Evolutionary conservation across 2,797 vertebrate species (phyloP), one percentile per base, ranked within the genome.

Genomic region (Avahi laniger): DNA sequence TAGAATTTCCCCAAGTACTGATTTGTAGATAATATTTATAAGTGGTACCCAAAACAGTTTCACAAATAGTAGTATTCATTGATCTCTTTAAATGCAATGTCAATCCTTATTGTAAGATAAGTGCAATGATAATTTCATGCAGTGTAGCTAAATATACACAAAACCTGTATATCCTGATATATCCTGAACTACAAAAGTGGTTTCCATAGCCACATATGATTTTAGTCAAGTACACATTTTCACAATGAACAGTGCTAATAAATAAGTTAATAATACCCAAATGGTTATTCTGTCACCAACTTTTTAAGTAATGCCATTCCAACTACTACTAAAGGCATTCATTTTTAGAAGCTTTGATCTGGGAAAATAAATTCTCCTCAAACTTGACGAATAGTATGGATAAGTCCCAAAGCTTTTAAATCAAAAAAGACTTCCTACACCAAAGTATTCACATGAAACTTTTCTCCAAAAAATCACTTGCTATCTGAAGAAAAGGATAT

Each of bases 271-370:
- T 61, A 67, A 46, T 83, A 48, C 72, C 43, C 79, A 7, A 61
- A 59, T 61, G 38, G 15, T 61, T 81, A 33, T 76, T 73, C 70
- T 63, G 9, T 22, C 41, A 89, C 33, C 67, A 95, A 33, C 15
- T 59, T 81, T 91, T 82, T 73, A 67, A 91, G 65, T 70, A 92
- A 35, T 35, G 38, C 22, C 59, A 69, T 91, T 91, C 35, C 61
- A 85, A 59, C 17, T 76, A n/a, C 76, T 82, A 30, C 41, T 83
- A 43, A 76, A 78, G 78, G 26, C 26, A 72, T 84, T 38, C 88
- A 65, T 72, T 69, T 92, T 92, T 82, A 82, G 75, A 92, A 79
- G 35, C n/a, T 82, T 78, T 91, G 61, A 78, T 92, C 28, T 72
- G 41, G 46, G n/a, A 72, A 87, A 78, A 63, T 57, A 9, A 46